phyloP scores from a whole-genome alignment of 2,113 vertebrate species.

The Azemiops feae region DNA sequence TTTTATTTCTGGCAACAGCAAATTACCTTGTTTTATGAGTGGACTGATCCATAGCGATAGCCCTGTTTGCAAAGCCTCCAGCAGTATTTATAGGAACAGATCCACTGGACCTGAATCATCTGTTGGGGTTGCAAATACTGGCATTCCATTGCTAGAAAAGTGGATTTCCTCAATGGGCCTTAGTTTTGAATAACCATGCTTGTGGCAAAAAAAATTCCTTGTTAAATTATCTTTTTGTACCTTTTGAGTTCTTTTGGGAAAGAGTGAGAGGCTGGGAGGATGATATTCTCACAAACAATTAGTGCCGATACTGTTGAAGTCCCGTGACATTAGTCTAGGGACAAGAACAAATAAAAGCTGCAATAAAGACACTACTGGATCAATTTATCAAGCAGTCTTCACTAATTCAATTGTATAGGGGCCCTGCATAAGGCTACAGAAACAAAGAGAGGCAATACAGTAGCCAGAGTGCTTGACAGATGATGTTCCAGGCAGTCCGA shows the following conservation, averaged over 20 bases:
- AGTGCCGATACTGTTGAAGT: neutral
- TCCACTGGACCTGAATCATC: neutral
- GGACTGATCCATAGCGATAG: neutral
- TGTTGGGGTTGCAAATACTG: neutral
- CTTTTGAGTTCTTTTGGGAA: neutral
- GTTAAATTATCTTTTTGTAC: neutral
- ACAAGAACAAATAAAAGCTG: neutral
- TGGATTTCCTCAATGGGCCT: neutral
- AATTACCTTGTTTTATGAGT: neutral
- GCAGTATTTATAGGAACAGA: neutral
- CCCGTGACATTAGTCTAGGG: neutral
- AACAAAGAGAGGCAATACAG: neutral
- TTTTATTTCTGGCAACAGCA: neutral
- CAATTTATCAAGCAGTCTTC: neutral
- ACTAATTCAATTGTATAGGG: neutral
- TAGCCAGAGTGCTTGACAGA: neutral
- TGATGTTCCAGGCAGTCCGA: neutral
- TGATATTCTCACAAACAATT: neutral
- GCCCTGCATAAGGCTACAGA: neutral
- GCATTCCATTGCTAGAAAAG: neutral
- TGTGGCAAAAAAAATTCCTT: neutral
- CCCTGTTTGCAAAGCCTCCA: neutral
- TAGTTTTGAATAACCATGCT: neutral
- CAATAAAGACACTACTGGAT: slow-evolving; percentile 1
- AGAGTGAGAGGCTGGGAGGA: neutral